Evolutionary conservation across 2,888 invertebrate species (phyloP), one percentile per base, ranked within the genome.

Genomic region (Dusona sp.): DNA sequence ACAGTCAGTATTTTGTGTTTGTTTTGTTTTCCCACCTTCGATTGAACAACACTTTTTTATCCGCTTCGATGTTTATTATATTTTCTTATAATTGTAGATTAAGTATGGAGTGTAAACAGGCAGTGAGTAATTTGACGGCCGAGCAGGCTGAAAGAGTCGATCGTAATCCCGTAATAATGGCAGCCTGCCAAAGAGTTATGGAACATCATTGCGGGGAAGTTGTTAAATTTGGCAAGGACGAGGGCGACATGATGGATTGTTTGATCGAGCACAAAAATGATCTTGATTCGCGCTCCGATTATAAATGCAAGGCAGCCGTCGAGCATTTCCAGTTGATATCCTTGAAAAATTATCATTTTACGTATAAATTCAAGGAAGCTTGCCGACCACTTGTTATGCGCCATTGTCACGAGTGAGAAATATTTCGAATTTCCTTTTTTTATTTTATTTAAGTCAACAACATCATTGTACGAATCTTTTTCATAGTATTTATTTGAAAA

Each of bases 241-340:
- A 97, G 92, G 98, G 98, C 83, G 98, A 98, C 90, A 96, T 99
- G 90, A 97, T 99, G 97, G 98, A 98, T 85, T 99, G 99, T 94
- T 95, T 99, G 77, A 98, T 99, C 83, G 95, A 97, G 54, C 97
- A 98, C 93, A 99, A 99, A 95, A 98, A 98, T 94, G 97, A 98
- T 90, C 96, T 97, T 7, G 96, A 97, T 91, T 96, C 98, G 91
- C 96, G 97, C 91, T 95, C 96, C 25, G 97, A 97, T 92, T 95
- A 95, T 86, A 98, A 98, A 94, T 99, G 99, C 94, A 96, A 97
- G 88, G 98, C 98, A 54, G 98, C 98, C 86, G 97, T 99, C 74
- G 99, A 99, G 94, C 99, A 99, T 95, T 99, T 99, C 93, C 99
- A 99, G 94, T 95, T 99, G 86, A 97, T 99, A 87, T 97, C 98